A percentile compares a stretch with the other conserved stretches of the same genome.
These are phyloP conservation scores for Myocastor coypus DNA, from an alignment of 2,113 vertebrate species.

Conservation along the genomic window DNA sequence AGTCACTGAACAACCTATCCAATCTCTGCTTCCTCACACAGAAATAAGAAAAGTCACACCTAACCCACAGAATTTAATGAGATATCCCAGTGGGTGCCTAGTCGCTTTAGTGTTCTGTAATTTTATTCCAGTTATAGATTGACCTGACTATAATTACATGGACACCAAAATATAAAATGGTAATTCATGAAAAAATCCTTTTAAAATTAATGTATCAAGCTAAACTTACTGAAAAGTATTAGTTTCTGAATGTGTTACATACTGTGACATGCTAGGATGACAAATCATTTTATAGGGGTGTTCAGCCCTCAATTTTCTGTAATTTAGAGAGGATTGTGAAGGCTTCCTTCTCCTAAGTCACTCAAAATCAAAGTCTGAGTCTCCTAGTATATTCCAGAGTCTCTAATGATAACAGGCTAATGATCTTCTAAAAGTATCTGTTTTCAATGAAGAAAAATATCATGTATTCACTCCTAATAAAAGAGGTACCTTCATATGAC, in stretches of 20 bases:
- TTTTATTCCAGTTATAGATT: constrained; percentile 23
- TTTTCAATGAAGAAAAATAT: constrained; percentile 21
- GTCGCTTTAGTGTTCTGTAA: neutral
- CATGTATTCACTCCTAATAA: constrained; percentile 21
- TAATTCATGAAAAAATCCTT: constrained; percentile 43
- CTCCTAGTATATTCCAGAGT: neutral
- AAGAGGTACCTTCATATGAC: neutral
- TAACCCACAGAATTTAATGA: neutral
- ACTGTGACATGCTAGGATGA: neutral
- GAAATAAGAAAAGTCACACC: neutral
- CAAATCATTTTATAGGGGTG: neutral
- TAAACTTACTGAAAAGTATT: constrained; percentile 44
- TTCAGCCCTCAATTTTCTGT: neutral
- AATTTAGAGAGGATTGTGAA: constrained; percentile 45
- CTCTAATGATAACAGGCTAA: constrained; percentile 34
- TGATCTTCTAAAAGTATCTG: constrained; percentile 29
- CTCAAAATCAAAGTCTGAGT: constrained; percentile 58
- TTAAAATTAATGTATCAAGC: neutral
- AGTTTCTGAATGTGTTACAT: neutral
- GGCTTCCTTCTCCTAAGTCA: constrained; percentile 45
- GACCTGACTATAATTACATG: neutral
- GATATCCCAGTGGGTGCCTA: neutral
- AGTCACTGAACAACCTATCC: accelerated
- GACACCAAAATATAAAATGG: constrained; percentile 10
- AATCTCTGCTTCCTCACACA: neutral